phyloP scores from a whole-genome alignment of 1,140 invertebrate genomes.

The Sitobion miscanthi region DNA sequence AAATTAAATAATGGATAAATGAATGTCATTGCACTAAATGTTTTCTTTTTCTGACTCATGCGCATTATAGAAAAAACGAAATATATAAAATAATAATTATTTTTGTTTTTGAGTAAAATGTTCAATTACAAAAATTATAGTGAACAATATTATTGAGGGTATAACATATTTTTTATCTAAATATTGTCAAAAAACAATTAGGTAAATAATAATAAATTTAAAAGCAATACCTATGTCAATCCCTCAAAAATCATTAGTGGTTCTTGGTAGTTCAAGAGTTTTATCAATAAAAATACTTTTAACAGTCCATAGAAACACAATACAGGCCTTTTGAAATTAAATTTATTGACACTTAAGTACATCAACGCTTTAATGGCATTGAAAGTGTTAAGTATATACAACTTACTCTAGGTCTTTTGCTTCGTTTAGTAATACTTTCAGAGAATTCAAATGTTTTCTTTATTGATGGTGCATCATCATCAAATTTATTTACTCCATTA shows the following conservation, averaged over 20 bases:
- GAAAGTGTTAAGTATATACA: neutral
- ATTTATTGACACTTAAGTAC: neutral
- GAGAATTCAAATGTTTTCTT: slow-evolving; percentile 39
- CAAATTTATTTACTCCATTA: slow-evolving; percentile 37
- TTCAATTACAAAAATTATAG: too few relatives aligned
- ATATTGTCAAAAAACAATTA: neutral
- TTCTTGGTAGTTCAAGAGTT: neutral
- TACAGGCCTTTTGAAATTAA: neutral
- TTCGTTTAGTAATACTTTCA: slow-evolving; percentile 22
- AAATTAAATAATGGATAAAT: neutral
- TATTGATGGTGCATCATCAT: slow-evolving; percentile 26
- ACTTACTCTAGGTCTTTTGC: slow-evolving; percentile 49
- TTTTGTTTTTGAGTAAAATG: too few relatives aligned
- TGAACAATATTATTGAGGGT: too few relatives aligned
- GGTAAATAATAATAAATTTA: neutral
- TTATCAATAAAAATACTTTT: neutral
- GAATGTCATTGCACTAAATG: too few relatives aligned
- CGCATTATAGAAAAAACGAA: neutral
- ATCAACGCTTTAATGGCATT: neutral
- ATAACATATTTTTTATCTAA: neutral
- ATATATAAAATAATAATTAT: too few relatives aligned
- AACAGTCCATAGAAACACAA: neutral
- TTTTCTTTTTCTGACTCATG: too few relatives aligned
- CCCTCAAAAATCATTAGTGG: neutral
- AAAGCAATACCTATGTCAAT: neutral